Evolutionary conservation across 2,888 invertebrate species (phyloP).

Genomic region (Pimpla rufipes): DNA sequence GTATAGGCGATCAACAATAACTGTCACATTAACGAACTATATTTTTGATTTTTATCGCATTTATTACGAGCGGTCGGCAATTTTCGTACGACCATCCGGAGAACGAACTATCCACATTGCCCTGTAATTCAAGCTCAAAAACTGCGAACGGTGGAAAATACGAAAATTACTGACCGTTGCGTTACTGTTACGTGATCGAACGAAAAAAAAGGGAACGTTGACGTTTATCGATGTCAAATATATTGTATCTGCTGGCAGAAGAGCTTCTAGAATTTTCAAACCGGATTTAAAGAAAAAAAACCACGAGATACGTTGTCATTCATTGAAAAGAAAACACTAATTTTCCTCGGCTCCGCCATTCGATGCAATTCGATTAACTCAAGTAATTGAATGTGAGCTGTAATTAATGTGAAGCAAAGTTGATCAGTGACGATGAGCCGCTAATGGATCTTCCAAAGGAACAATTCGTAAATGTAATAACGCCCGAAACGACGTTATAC

Average conservation of each 20-base stretch:
- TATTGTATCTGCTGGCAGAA: slow-evolving; percentile 64
- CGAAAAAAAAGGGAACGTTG: slow-evolving; percentile 31
- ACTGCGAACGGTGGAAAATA: neutral
- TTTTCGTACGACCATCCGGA: slow-evolving; percentile 47
- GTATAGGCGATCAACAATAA: slow-evolving; percentile 31
- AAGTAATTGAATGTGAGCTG: slow-evolving; percentile 62
- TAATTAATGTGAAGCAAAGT: slow-evolving; percentile 58
- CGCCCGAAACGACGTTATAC: slow-evolving; percentile 66
- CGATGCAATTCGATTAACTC: slow-evolving; percentile 56
- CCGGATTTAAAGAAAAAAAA: neutral
- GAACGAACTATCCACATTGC: slow-evolving; percentile 35
- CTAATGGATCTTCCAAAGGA: slow-evolving; percentile 69
- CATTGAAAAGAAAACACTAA: slow-evolving; percentile 17
- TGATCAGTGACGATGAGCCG: slow-evolving; percentile 62
- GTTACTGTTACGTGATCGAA: slow-evolving; percentile 39
- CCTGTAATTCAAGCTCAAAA: slow-evolving; percentile 29
- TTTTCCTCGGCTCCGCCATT: slow-evolving; percentile 61
- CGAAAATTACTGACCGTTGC: slow-evolving; percentile 56
- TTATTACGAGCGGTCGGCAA: slow-evolving; percentile 43
- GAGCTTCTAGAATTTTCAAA: slow-evolving; percentile 31
- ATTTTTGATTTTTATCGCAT: slow-evolving; percentile 42
- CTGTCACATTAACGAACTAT: slow-evolving; percentile 43
- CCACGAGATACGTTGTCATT: slow-evolving; percentile 15
- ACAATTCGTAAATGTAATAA: slow-evolving; percentile 69
- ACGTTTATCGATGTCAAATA: slow-evolving; percentile 55